A percentile compares a stretch with the other conserved stretches of the same genome.
These are phyloP conservation scores for Eurytoma californica DNA, from an alignment of 2,888 invertebrate genomes.

Conservation along the genomic window DNA sequence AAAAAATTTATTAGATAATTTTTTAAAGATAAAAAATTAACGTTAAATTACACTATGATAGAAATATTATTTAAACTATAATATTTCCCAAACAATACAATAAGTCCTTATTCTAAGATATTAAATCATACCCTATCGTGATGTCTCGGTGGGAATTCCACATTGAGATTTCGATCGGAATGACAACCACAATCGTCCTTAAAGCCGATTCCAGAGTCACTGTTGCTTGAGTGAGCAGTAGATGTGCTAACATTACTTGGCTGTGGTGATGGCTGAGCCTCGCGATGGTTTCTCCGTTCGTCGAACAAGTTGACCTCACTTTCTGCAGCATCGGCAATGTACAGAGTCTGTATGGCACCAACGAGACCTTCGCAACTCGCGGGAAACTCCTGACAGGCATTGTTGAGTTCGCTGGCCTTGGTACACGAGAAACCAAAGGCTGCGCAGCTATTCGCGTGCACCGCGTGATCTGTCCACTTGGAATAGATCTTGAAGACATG, in stretches of 20 bases:
- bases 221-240: constrained; percentile 91
- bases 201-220: constrained; percentile 96
- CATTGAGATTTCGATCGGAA: constrained; percentile 86
- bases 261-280: constrained; percentile 81
- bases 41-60: too few relatives aligned
- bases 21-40: too few relatives aligned
- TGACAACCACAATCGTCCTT: constrained; percentile 91
- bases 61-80: neutral
- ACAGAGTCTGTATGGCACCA: constrained; percentile 78
- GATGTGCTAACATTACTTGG: constrained; percentile 89
- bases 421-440: constrained; percentile 92
- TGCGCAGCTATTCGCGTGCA: constrained; percentile 87
- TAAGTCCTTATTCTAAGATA: neutral
- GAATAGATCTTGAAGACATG: constrained; percentile 97
- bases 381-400: constrained; percentile 92
- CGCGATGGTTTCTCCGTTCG: constrained; percentile 64
- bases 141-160: constrained; percentile 81
- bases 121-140: constrained; percentile 46
- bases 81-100: neutral
- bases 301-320: constrained; percentile 65
- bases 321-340: constrained; percentile 72
- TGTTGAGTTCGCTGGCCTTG: constrained; percentile 85
- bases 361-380: constrained; percentile 84
- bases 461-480: constrained; percentile 87
- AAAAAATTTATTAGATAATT: too few relatives aligned